Base-by-base conservation (phyloP, 2,113 vertebrate species). In the Mirounga angustirostris region DNA sequence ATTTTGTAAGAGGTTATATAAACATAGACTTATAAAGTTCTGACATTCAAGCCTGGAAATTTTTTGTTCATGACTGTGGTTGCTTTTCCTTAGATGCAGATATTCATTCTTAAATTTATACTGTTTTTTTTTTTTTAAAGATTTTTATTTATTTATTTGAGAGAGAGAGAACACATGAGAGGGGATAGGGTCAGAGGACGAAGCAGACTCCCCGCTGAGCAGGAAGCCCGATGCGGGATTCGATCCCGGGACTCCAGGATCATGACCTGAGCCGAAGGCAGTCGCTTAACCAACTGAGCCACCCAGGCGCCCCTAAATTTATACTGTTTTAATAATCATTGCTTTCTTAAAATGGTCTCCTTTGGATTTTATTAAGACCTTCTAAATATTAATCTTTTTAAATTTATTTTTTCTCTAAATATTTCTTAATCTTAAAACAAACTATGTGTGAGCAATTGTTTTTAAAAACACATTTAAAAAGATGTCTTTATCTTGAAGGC, bases 341-440 rank as follows among this genome's bases (percentile, higher is more conserved):
- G 19, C 65, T 65, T 3, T 4, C 1, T 78, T 80, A 65, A 89
- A 58, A 91, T 52, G 12, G 43, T 46, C 4, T 76, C 40, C 46
- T 79, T 79, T 71, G 14, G 43, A 6, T 92, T 94, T 98, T 67
- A 50, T 94, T 85, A 89, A 95, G 19, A 95, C 15, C 40, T n/a
- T 33, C 65, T 46, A 73, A 46, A 28, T 76, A 40, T 50, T 87
- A 67, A 74, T 30, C 22, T 30, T 26, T 46, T 46, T 46, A 46
- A 46, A 46, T 46, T 46, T 46, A 46, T 46, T 46, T 46, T 46
- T 46, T 46, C 8, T 33, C 65, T 46, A 73, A 46, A 28, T 76
- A 40, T 76, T 93, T 69, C 43, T 50, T 87, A 67, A 74, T 30
- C 22, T 30, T 26, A 84, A 11, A 76, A 43, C 40, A 96, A 89